A percentile compares a stretch with the other conserved stretches of the same genome.
These are phyloP conservation scores for Allobates femoralis DNA, from an alignment of 2,797 vertebrate species.

Conservation along the genomic window DNA sequence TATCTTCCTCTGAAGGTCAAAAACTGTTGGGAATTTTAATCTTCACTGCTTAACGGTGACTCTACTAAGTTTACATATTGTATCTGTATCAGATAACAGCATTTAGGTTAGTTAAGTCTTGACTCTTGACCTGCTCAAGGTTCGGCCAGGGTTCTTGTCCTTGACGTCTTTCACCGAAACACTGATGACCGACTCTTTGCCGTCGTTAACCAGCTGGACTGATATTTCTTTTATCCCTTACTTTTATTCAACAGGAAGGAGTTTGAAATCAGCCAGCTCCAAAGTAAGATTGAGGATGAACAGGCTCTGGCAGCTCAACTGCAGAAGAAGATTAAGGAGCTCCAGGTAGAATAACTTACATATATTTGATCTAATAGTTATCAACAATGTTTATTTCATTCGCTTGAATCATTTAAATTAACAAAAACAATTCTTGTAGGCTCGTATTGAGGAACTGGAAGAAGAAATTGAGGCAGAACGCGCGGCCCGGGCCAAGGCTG, in stretches of 20 bases:
- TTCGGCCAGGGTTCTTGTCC: no score
- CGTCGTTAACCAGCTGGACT: neutral
- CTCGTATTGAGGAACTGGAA: constrained; percentile 66
- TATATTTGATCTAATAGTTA: neutral
- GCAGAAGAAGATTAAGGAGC: constrained; percentile 79
- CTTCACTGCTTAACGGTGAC: no score
- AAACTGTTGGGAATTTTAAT: neutral
- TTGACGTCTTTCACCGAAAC: no score
- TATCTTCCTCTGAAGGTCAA: no score
- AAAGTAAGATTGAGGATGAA: constrained; percentile 78
- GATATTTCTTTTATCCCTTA: neutral
- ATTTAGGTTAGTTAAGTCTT: no score
- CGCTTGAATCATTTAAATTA: neutral
- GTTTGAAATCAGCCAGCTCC: constrained; percentile 80
- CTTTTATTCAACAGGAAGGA: constrained; percentile 72
- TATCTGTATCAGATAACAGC: no score
- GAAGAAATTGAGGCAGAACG: constrained; percentile 69
- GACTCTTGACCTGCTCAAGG: no score
- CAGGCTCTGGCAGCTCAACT: constrained; percentile 78
- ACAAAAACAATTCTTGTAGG: constrained; percentile 51
- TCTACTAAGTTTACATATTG: no score
- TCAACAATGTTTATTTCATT: neutral
- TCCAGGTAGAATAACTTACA: constrained; percentile 72
- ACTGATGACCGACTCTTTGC: no score
- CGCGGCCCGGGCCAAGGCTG: constrained; percentile 68